Percentiles rank a stretch among this genome's conserved stretches.
Evolutionary conservation across 2,888 invertebrate genomes (phyloP).

Genomic region (Strigamia transsilvanica): DNA sequence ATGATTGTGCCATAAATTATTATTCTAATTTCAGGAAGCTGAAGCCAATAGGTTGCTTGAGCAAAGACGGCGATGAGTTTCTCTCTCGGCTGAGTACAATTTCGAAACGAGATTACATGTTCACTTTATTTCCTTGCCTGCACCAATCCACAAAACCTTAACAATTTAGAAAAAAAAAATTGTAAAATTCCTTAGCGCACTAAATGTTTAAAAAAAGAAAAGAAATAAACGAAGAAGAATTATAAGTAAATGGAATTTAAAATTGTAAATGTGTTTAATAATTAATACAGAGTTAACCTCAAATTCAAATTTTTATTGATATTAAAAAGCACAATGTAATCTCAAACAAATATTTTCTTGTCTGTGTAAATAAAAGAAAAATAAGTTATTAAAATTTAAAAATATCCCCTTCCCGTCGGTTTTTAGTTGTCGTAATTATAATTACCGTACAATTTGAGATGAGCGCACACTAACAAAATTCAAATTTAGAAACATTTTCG

Average conservation of each 20-base stretch:
- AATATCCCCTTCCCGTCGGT: too few relatives aligned
- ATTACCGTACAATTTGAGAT: too few relatives aligned
- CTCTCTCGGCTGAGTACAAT: not conserved
- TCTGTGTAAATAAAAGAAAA: not conserved
- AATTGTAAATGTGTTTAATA: too few relatives aligned
- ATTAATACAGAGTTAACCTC: too few relatives aligned
- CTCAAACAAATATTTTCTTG: not conserved
- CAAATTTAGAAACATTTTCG: too few relatives aligned
- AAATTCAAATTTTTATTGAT: too few relatives aligned
- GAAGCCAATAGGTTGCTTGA: not conserved
- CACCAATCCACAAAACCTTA: not conserved
- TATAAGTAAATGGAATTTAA: not conserved
- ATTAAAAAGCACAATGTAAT: not conserved
- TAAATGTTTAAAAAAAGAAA: not conserved
- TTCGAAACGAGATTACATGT: slow-evolving; percentile 14
- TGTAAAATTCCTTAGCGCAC: not conserved
- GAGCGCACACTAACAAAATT: too few relatives aligned
- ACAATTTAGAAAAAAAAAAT: not conserved
- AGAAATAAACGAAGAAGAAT: too few relatives aligned
- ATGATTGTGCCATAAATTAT: not conserved
- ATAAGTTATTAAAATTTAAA: not conserved
- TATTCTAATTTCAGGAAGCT: slow-evolving; percentile 4
- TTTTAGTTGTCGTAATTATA: too few relatives aligned
- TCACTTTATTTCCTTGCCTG: not conserved
- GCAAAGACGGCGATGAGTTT: slow-evolving; percentile 10